Evolutionary conservation across 2,113 vertebrate species (phyloP).

Genomic region (Peromyscus leucopus): DNA sequence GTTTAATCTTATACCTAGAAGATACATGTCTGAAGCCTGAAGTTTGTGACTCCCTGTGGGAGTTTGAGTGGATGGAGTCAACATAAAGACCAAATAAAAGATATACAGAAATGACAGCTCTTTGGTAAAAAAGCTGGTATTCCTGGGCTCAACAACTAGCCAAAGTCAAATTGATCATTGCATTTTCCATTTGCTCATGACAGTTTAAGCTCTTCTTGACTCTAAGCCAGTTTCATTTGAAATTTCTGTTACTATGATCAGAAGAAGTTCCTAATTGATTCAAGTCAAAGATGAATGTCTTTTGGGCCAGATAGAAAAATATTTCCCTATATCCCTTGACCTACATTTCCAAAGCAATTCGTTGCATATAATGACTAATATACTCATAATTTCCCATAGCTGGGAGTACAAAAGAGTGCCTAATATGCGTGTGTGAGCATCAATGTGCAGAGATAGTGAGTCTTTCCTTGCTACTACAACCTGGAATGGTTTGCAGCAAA

Average conservation of each 20-base stretch:
- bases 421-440: neutral
- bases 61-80: neutral
- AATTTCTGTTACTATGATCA: neutral
- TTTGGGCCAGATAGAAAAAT: neutral
- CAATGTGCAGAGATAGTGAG: neutral
- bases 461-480: neutral
- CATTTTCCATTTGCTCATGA: constrained; percentile 27
- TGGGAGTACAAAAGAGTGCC: neutral
- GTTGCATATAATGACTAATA: neutral
- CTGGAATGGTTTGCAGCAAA: neutral
- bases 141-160: neutral
- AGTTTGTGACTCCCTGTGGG: neutral
- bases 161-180: constrained; percentile 13
- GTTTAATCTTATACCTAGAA: constrained; percentile 32
- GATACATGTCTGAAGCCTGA: neutral
- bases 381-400: neutral
- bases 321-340: neutral
- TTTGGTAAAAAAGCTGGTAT: neutral
- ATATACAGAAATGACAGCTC: neutral
- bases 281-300: constrained; percentile 1
- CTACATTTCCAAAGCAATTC: constrained; percentile 16
- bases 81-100: neutral
- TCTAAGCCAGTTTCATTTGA: neutral
- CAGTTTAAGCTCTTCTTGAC: constrained; percentile 2
- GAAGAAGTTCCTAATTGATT: constrained; percentile 26